Conservation (phyloP, 2,113 vertebrate genomes). For the Burhinus oedicnemus region DNA sequence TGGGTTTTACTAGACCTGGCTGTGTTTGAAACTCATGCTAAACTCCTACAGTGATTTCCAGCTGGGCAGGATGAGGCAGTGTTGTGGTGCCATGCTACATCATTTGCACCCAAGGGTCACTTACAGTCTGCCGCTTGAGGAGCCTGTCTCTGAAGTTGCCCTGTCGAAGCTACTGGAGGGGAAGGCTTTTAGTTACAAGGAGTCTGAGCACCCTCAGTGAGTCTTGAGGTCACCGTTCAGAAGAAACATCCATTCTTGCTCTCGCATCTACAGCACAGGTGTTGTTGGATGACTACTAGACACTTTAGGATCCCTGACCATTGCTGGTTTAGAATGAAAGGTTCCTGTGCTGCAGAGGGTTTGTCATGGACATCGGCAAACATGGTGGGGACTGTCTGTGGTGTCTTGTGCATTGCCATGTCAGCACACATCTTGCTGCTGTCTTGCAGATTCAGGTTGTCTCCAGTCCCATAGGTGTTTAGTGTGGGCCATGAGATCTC, state of each 20-base stretch:
- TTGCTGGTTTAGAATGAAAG: neutral
- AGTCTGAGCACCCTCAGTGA: neutral
- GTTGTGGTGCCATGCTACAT: neutral
- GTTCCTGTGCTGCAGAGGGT: neutral
- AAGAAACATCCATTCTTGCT: neutral
- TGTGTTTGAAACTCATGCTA: neutral
- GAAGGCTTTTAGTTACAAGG: neutral
- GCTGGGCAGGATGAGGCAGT: neutral
- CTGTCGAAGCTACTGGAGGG: neutral
- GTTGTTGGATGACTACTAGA: neutral
- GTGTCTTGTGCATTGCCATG: neutral
- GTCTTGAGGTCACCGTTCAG: neutral
- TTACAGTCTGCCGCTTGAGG: neutral
- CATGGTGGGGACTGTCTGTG: accelerated
- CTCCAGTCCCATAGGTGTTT: neutral
- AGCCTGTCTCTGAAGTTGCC: neutral
- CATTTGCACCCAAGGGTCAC: neutral
- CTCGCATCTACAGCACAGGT: neutral
- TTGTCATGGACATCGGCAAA: neutral
- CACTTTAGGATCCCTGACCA: accelerated
- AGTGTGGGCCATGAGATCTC: neutral
- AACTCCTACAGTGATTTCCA: neutral
- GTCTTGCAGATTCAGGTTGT: neutral
- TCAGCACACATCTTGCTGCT: neutral
- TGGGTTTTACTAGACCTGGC: neutral